Evolutionary conservation across 2,888 invertebrate genomes (phyloP), one percentile per base, ranked within the genome.

Genomic region (Rhagium mordax): DNA sequence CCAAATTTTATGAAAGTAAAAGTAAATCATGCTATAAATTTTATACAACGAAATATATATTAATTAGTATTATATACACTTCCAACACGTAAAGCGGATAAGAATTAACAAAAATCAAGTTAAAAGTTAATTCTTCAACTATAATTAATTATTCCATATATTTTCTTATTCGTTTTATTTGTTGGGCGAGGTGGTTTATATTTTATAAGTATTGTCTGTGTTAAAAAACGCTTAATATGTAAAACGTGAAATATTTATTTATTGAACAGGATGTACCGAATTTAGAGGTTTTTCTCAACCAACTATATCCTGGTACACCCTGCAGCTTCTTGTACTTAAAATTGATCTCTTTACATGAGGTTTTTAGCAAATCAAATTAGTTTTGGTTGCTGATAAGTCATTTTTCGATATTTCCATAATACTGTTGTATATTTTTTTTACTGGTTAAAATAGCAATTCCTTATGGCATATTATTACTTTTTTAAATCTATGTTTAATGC

Each of bases 391-490:
- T 53, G 24, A 18, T 21, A 33, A 29, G 51, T 16, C 27, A 51
- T 29, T 15, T 7, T 27, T 15, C 15, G 27, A 15, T n/a, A n/a
- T n/a, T n/a, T n/a, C n/a, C n/a, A n/a, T 61, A 24, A 48, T 61
- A 47, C 61, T 65, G 51, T 65, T 65, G 65, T 65, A 65, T 13
- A 65, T 53, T 53, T 65, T 53, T 41, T 49, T 59, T 41, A 33
- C 10, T 16, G 51, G 51, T 64, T 64, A 16, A 64, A 64, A 53
- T 41, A n/a, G 13, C 13, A 68, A 68, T 64, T 68, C 68, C 49
- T 57, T 48, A 72, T 73, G 70, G 71, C 73, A 71, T 74, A 73
- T 76, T 74, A 70, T 60, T 24, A 62, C 59, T 57, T 68, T 73
- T 71, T 62, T 71, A 33, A 33, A 15, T 60, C 24, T 27, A 61